Conservation (phyloP, 1,140 invertebrate genomes). For the Caenorhabditis latens region DNA sequence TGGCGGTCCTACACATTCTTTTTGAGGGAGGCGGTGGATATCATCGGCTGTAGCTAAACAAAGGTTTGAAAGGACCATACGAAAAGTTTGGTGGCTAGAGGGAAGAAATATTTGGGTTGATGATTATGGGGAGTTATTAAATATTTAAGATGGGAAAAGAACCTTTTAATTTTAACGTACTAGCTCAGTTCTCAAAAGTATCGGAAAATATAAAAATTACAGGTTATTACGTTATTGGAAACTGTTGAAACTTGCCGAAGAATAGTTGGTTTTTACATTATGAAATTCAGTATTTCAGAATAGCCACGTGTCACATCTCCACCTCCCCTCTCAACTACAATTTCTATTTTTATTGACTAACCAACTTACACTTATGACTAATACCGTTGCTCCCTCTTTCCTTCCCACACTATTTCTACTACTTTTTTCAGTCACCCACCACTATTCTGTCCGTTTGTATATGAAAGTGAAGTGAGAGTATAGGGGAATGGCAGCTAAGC, state of each 20-base stretch:
- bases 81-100: too few relatives aligned
- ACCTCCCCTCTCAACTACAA: not conserved
- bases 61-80: not conserved
- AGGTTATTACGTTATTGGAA: too few relatives aligned
- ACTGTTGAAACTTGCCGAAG: too few relatives aligned
- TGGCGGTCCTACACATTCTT: not conserved
- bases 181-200: too few relatives aligned
- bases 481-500: conserved; percentile 49
- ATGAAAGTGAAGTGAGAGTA: conserved; percentile 1
- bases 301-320: not conserved
- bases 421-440: not conserved
- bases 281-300: too few relatives aligned
- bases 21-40: not conserved
- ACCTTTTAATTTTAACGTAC: too few relatives aligned
- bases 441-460: not conserved
- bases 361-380: conserved; percentile 51
- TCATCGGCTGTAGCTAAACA: not conserved
- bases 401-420: not conserved
- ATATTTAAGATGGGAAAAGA: too few relatives aligned
- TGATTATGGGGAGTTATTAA: too few relatives aligned
- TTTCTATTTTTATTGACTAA: conserved; percentile 11
- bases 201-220: too few relatives aligned
- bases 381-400: not conserved
- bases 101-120: too few relatives aligned
- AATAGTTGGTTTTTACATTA: too few relatives aligned